Evolutionary conservation across 1,140 invertebrate species (phyloP), one percentile per base, ranked within the genome.

Genomic region (Steinernema feltiae): DNA sequence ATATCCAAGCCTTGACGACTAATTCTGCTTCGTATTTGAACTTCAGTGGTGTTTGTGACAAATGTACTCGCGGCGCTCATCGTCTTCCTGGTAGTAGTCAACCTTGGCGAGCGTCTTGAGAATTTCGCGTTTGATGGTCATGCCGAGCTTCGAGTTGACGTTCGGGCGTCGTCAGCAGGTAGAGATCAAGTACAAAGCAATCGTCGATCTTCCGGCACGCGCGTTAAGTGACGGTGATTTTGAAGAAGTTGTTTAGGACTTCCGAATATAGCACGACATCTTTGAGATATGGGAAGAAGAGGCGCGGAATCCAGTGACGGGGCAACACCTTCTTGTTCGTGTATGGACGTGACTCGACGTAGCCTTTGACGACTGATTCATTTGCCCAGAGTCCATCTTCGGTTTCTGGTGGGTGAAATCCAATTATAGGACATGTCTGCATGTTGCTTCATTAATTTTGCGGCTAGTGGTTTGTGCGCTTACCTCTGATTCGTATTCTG

Each of bases 321-420:
- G 84, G 82, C 24, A 86, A 72, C 72, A 86, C 75, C 76, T 86
- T 85, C 70, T 85, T 85, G 32, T 78, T 81, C 0, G 72, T 76
- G 63, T 73, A 84, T 18, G 85, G 73, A 69, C 80, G 77, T 90
- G 90, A 85, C 92, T 93, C 81, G 24, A 90, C 88, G 83, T 93
- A 95, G 35, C 95, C 95, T 89, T 93, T 91, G 30, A 99, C 88
- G 0, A 98, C 89, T n/a, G 91, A 93, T 89, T 98, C 96, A 3
- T 96, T 96, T 79, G 94, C 96, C 95, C 94, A 98, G 71, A 99
- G 89, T 29, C 95, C 94, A 70, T 91, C 71, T 86, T 98, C 87
- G 73, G 91, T 87, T 88, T 98, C 93, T 72, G 90, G 88, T 1
- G 94, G 92, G 85, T 91, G 92, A 74, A 84, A 21, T 77, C 76